Base-by-base conservation (phyloP, 2,113 vertebrate species). In the Phaetusa simplex region DNA sequence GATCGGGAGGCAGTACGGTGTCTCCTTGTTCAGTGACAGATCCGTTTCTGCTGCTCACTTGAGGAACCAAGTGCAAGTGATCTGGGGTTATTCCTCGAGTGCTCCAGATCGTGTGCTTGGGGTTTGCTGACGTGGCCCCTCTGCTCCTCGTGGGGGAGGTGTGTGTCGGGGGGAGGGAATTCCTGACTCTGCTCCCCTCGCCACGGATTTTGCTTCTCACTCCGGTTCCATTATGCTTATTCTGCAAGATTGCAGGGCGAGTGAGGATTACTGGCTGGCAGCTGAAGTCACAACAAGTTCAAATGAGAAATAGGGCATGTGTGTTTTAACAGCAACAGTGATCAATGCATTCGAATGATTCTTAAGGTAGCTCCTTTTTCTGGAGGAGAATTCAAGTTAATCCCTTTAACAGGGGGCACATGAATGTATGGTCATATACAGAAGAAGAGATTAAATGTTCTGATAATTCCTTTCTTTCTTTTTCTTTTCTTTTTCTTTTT, bases 401-500 rank as follows among this genome's bases (percentile, higher is more conserved):
- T 77, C 26, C 0, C 1, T 16, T 30, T 20, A 32, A 42, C 61
- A 36, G 32, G n/a, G 30, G 5, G 6, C 67, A 38, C 16, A 1
- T 12, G 50, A 26, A 19, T 30, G 59, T 8, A 6, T 21, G 13
- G 56, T 12, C 78, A 50, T 22, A 15, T 0, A 1, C 34, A 47
- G 40, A 19, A 32, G 45, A 22, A 50, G 45, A 10, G 40, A 20
- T 42, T 3, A 21, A 40, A 36, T 4, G 0, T 50, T 11, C 50
- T 42, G 5, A 23, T 34, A 5, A 18, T 47, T 27, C 14, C 22
- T 40, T 62, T 50, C 30, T 59, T 11, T 15, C 15, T 36, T 15
- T 49, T 2, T 34, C 13, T 9, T 3, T 18, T 1, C 5, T 50
- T 17, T 32, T 20, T 32, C 2, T 32, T 19, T 8, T 3, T 21